Evolutionary conservation across 2,113 vertebrate genomes (phyloP).

Genomic region (Heteronetta atricapilla): DNA sequence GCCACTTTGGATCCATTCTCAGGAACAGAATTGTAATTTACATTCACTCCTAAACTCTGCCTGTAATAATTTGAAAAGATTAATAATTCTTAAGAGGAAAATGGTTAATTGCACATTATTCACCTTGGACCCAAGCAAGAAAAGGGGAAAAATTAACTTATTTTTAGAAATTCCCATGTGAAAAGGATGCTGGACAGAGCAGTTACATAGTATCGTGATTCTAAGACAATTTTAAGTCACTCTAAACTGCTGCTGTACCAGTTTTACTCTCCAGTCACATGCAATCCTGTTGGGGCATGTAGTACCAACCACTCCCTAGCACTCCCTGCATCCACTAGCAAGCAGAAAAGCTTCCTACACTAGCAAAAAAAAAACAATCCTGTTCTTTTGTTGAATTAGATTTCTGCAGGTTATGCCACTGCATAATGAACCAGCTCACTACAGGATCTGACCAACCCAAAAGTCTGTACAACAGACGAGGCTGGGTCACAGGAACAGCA

Average conservation of each 20-base stretch:
- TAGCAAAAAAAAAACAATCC: neutral
- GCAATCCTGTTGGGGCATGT: neutral
- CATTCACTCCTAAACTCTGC: neutral
- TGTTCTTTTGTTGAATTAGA: neutral
- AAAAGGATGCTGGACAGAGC: neutral
- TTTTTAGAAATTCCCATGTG: neutral
- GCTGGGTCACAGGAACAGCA: neutral
- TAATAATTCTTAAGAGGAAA: neutral
- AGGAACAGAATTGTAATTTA: neutral
- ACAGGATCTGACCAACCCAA: neutral
- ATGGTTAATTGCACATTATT: neutral
- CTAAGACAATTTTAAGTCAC: neutral
- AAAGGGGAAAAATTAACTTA: neutral
- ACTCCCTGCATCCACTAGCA: neutral
- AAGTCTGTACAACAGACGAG: neutral
- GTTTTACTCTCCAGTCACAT: neutral
- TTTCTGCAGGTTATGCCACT: neutral
- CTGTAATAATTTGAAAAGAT: neutral
- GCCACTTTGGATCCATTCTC: neutral
- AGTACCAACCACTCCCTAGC: neutral
- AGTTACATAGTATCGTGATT: neutral
- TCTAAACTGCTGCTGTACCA: neutral
- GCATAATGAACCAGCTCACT: neutral
- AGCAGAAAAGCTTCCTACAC: neutral
- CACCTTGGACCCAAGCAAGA: neutral